Base-by-base conservation (phyloP, 2,888 invertebrate genomes). In the Andrena fulva region DNA sequence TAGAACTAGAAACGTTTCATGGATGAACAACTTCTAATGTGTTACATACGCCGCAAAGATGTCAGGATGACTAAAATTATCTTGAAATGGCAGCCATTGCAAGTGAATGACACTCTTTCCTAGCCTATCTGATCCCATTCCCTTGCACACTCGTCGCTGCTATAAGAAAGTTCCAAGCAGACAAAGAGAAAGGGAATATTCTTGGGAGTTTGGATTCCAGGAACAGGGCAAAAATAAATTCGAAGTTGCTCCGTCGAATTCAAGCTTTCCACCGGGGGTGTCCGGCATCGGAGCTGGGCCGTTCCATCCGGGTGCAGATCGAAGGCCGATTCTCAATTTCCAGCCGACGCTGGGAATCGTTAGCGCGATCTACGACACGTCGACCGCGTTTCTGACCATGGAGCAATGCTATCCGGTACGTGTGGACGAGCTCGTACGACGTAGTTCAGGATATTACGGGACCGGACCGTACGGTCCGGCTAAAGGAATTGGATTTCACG, bases 401-500 rank as follows among this genome's bases (percentile, higher is more conserved):
- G 54, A 56, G 54, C 73, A 68, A 59, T 54, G 75, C 12, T 60
- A 59, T 50, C 70, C 33, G 60, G 73, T 86, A 86, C 74, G 70
- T 79, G 79, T 72, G 77, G 74, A 85, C 67, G 80, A 78, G 72
- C 68, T 52, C 69, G 66, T 54, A 71, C 77, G 77, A 82, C 83
- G 71, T 72, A 72, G 77, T 75, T 73, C 70, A 63, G 84, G 82
- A 88, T 88, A 89, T 88, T 89, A 86, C 73, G 73, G 66, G 33
- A 56, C 75, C 62, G 66, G 67, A 82, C 80, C 86, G 78, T 85
- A 80, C 73, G 84, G 77, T 78, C 42, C 73, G 75, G 71, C 63
- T 73, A 84, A 89, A 89, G 89, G 88, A 89, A 89, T 89, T 89
- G 87, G 89, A 89, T 89, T 88, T 84, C 84, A 69, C 86, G 81